Base-by-base conservation (phyloP, 2,113 vertebrate species). In the Myocastor coypus region DNA sequence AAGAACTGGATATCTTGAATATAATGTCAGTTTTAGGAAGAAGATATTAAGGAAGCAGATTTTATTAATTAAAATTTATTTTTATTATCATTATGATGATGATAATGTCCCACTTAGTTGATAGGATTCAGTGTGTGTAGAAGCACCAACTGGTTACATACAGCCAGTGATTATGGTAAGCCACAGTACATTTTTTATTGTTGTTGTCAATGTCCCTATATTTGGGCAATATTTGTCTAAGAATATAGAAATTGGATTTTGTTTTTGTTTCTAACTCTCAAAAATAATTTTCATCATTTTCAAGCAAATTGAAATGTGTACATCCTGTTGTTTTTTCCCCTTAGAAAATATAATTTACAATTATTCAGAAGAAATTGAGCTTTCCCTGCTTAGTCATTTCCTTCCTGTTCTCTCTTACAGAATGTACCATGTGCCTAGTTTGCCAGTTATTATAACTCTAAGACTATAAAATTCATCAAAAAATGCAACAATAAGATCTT, bases 241-340 rank as follows among this genome's bases (percentile, higher is more conserved):
- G 37, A 95, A 16, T 17, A 83, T 7, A 83, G 77, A 97, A 83
- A 94, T 8, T 95, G 17, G 50, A 52, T 88, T 40, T 16, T 93
- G 37, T 81, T 98, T 97, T 42, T 59, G 30, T 94, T 97, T 73
- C 77, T 95, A 84, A 87, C 59, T 83, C 94, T 97, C 90, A 34
- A 89, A 97, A 81, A 59, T 97, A 32, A 2, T 92, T 96, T 96
- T 87, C 52, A 89, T 92, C 52, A 14, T 69, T 97, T 94, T 34
- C 93, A 28, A 90, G 89, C 95, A 96, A 50, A 95, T 95, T 95
- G 69, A 97, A 97, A 92, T 71, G 69, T 97, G 83, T 52, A 71
- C 57, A 55, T 95, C 68, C 78, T 92, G 82, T 96, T 85, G 83
- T 93, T 96, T 95, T 97, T 37, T 4, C 7, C n/a, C 28, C 92